phyloP scores from a whole-genome alignment of 2,888 invertebrate genomes.

The Eristalis pertinax region DNA sequence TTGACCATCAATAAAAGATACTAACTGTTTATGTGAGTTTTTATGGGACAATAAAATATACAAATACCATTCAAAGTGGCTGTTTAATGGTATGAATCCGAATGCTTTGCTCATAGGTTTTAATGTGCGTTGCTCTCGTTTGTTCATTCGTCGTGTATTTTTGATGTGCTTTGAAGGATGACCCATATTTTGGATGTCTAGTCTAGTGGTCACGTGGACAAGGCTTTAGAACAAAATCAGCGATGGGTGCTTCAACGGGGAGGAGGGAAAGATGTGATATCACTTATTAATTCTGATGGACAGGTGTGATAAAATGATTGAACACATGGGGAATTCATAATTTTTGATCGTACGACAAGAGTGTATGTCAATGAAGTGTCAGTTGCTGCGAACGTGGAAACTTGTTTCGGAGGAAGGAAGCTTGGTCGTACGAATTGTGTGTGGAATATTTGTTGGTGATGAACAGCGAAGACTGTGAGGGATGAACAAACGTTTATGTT shows the following conservation, averaged over 20 bases:
- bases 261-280: background rate
- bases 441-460: background rate
- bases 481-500: too few relatives aligned
- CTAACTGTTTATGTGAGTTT: slow-evolving; percentile 69
- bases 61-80: slow-evolving; percentile 57
- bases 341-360: background rate
- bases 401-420: background rate
- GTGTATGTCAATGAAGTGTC: background rate
- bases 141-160: background rate
- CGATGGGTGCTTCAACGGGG: background rate
- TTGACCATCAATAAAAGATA: slow-evolving; percentile 57
- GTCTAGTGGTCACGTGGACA: slow-evolving; percentile 36
- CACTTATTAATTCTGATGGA: background rate
- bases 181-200: slow-evolving; percentile 33
- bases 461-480: too few relatives aligned
- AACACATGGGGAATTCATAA: background rate
- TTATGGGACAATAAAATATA: slow-evolving; percentile 57
- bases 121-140: slow-evolving; percentile 15
- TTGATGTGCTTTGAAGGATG: slow-evolving; percentile 36
- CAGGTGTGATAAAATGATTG: background rate
- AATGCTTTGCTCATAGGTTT: slow-evolving; percentile 38
- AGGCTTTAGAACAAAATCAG: background rate
- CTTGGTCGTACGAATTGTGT: background rate
- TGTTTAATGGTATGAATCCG: slow-evolving; percentile 56
- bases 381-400: background rate